Percentiles rank a stretch among this genome's conserved stretches.
Evolutionary conservation across 2,888 invertebrate species (phyloP).

Genomic region (Actias luna): DNA sequence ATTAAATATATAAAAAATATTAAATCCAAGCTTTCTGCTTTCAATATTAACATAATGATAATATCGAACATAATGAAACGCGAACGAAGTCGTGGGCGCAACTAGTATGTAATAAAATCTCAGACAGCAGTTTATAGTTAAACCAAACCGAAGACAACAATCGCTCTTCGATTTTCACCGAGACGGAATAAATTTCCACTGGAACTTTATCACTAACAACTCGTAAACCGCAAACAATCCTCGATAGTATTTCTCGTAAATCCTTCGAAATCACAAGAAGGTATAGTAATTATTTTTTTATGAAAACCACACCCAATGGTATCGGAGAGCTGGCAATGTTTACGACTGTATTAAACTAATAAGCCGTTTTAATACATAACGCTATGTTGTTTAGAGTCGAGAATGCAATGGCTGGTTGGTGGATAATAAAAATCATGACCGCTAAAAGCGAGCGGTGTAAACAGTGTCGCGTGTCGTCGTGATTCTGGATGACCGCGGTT

Average conservation of each 20-base stretch:
- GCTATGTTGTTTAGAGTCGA: background rate
- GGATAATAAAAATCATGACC: constrained; percentile 22
- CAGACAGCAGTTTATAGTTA: no score
- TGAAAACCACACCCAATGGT: background rate
- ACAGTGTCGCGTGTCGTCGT: constrained; percentile 35
- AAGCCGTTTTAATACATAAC: background rate
- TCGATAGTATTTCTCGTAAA: background rate
- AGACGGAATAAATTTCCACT: background rate
- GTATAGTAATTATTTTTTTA: constrained; percentile 7
- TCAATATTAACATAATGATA: no score
- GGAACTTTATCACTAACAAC: background rate
- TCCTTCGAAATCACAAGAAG: background rate
- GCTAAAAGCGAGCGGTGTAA: constrained; percentile 43
- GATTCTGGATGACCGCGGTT: constrained; percentile 33
- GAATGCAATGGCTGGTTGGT: background rate
- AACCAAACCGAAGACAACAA: no score
- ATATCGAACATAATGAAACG: no score
- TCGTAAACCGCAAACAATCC: background rate
- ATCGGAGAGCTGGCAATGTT: background rate
- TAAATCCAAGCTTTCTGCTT: no score
- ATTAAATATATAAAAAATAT: no score
- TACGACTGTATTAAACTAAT: background rate
- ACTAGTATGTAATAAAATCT: no score
- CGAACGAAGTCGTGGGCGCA: no score
- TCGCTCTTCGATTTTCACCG: background rate